These are phyloP conservation scores for Sinocyclocheilus anshuiensis DNA, from an alignment of 2,113 vertebrate species.

Conservation along the genomic window DNA sequence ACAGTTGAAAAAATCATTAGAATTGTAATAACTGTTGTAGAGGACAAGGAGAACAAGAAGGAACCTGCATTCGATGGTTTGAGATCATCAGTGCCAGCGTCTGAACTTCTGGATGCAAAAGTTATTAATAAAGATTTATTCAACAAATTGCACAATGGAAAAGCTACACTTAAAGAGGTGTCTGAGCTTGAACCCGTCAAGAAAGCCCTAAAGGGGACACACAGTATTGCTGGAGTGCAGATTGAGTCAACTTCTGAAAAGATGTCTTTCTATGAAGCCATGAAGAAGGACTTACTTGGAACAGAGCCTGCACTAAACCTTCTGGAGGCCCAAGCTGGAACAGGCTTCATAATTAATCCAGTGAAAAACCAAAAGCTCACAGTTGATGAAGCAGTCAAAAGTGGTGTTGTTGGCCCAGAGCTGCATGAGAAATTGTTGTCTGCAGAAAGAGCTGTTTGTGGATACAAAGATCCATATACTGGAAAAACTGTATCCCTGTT, in stretches of 20 bases:
- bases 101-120: conserved; percentile 84
- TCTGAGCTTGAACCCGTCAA: conserved; percentile 79
- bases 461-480: conserved; percentile 90
- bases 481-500: conserved; percentile 87
- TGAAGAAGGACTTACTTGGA: conserved; percentile 85
- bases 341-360: conserved; percentile 84
- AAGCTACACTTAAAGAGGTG: conserved; percentile 81
- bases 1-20: conserved; percentile 95
- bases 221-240: conserved; percentile 82
- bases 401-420: conserved; percentile 89
- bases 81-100: conserved; percentile 81
- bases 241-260: conserved; percentile 85
- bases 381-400: conserved; percentile 86
- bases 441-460: conserved; percentile 87
- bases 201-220: conserved; percentile 80
- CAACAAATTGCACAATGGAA: conserved; percentile 86
- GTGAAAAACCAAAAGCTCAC: conserved; percentile 77
- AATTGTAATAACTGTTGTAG: conserved; percentile 90
- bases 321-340: conserved; percentile 91
- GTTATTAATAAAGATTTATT: conserved; percentile 85
- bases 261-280: conserved; percentile 84
- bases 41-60: conserved; percentile 86
- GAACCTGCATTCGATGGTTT: conserved; percentile 85
- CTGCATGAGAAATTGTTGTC: conserved; percentile 91
- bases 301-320: conserved; percentile 78